Evolutionary conservation across 1,140 invertebrate species (phyloP), one percentile per base, ranked within the genome.

Genomic region (Brachionus angularis): DNA sequence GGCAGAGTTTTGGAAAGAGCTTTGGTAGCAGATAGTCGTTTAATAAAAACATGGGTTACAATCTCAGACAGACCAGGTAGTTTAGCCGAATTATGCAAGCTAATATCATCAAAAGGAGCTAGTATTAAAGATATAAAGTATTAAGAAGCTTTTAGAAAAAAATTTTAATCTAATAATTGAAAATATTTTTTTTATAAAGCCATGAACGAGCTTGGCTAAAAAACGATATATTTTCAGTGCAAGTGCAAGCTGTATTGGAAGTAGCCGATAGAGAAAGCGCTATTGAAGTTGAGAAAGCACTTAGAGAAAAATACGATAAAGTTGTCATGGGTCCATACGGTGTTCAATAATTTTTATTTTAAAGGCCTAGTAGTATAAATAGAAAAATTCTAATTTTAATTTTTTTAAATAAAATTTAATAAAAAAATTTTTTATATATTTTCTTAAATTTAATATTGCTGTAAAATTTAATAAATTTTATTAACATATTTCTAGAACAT

Each of bases 191-290:
- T 50, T 23, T 50, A 72, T 77, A 53, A 74, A 82, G 89, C 79
- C 92, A 95, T 79, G 92, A 95, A 79, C 83, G 92, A 71, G 91
- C 92, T 4, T 96, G 92, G 91, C 85, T 96, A 12, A 86, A 86
- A 33, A 86, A 86, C 2, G 91, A 96, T 79, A 87, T 95, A 14
- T 93, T 91, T 73, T 78, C 78, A 87, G 88, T 82, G 31, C 76
- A 78, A 75, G 78, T 80, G 50, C 36, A 73, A 61, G 33, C 21
- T 36, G 42, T 44, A 10, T 14, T 62, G 3, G 47, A 73, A 42
- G 93, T 91, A 0, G 82, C 88, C 73, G 90, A 92, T 73, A 84
- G 85, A 70, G 86, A 87, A 1, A 91, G 94, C 79, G 85, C 87
- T 62, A 78, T 85, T 27, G 80, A 88, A 77, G 78, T 93, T 29